Percentiles rank a stretch among this genome's conserved stretches.
Evolutionary conservation across 2,888 invertebrate species (phyloP).

Genomic region (Lucinisca nassula): DNA sequence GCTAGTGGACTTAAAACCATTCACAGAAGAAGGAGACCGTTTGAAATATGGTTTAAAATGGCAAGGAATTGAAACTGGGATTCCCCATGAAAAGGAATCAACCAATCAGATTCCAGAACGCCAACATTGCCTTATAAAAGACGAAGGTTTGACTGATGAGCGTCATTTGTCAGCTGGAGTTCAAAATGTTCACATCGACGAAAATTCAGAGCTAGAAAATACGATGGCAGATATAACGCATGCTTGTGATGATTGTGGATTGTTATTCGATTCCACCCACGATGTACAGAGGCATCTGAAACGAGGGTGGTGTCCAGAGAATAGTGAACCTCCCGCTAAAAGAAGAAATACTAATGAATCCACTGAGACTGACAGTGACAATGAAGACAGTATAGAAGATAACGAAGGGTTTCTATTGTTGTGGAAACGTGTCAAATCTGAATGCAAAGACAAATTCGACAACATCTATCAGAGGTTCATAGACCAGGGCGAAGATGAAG

Average conservation of each 20-base stretch:
- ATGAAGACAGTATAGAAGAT: slow-evolving; percentile 26
- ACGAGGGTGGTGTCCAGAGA: slow-evolving; percentile 53
- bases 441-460: neutral
- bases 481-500: neutral
- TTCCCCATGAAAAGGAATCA: neutral
- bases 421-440: too few species aligned
- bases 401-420: slow-evolving; percentile 21
- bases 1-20: slow-evolving; percentile 10
- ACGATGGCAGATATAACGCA: slow-evolving; percentile 8
- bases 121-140: neutral
- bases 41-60: neutral
- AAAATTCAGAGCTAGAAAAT: neutral
- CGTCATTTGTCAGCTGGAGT: slow-evolving; percentile 14
- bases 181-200: slow-evolving; percentile 21
- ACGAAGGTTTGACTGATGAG: neutral
- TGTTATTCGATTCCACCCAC: slow-evolving; percentile 38
- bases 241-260: slow-evolving; percentile 57
- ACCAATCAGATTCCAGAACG: neutral
- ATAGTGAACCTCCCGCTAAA: slow-evolving; percentile 20
- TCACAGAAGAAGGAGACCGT: neutral
- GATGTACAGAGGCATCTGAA: slow-evolving; percentile 56
- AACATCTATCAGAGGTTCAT: slow-evolving; percentile 5
- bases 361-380: neutral
- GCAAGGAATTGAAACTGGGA: neutral
- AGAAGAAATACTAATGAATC: neutral